Percentiles rank a stretch among this genome's conserved stretches.
phyloP scores from a whole-genome alignment of 2,113 vertebrate genomes.

The Anser cygnoides region DNA sequence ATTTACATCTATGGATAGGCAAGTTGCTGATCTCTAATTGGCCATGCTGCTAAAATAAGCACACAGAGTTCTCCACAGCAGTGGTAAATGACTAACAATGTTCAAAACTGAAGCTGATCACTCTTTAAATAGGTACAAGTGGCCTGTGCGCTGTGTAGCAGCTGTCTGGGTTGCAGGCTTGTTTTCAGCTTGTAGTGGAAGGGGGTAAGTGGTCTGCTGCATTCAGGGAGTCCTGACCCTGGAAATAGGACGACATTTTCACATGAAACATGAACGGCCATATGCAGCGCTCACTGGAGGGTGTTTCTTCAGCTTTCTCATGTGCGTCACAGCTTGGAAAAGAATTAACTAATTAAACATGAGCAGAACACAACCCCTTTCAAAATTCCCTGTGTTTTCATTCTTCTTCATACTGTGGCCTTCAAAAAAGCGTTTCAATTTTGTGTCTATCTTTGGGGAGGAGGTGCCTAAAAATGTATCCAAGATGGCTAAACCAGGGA shows the following conservation, averaged over 20 bases:
- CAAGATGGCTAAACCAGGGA: neutral
- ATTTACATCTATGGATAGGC: neutral
- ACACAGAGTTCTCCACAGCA: neutral
- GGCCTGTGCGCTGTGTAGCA: neutral
- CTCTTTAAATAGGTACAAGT: neutral
- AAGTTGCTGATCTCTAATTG: neutral
- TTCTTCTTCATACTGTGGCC: neutral
- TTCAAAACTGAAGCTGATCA: neutral
- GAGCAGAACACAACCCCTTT: fast-evolving
- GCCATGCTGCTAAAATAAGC: neutral
- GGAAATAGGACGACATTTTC: neutral
- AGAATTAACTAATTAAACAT: neutral
- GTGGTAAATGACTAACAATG: neutral
- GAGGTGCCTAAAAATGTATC: neutral
- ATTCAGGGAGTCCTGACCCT: neutral
- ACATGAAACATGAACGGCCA: neutral
- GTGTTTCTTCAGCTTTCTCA: neutral
- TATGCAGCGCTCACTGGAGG: neutral
- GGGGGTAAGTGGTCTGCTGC: fast-evolving
- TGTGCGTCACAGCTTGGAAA: fast-evolving
- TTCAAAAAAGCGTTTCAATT: neutral
- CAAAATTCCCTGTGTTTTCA: fast-evolving
- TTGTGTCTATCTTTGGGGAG: neutral
- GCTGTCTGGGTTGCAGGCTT: neutral
- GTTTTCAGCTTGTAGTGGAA: neutral